Conservation (phyloP, 2,113 vertebrate genomes). For the Scomber japonicus region DNA sequence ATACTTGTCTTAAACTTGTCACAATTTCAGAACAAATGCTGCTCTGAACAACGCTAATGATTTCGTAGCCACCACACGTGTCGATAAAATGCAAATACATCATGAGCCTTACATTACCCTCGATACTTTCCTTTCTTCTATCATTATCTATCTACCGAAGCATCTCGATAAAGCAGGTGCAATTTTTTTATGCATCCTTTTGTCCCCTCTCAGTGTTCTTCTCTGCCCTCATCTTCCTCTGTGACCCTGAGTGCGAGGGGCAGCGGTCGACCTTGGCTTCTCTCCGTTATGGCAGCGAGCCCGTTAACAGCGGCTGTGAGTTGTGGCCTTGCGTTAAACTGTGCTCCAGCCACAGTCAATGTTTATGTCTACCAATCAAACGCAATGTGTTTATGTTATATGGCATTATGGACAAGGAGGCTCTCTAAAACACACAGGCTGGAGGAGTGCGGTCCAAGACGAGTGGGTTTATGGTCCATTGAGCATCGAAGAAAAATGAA, state of each 20-base stretch:
- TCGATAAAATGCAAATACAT: background rate
- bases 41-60: too few species aligned
- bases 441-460: slow-evolving; percentile 41
- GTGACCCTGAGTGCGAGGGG: slow-evolving; percentile 47
- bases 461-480: slow-evolving; percentile 64
- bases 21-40: too few species aligned
- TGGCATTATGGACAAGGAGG: slow-evolving; percentile 79
- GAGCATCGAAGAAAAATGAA: slow-evolving; percentile 57
- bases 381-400: slow-evolving; percentile 84
- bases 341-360: slow-evolving; percentile 78
- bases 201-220: background rate
- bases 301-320: slow-evolving; percentile 75
- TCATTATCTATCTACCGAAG: background rate
- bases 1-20: too few species aligned
- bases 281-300: slow-evolving; percentile 42
- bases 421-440: slow-evolving; percentile 68
- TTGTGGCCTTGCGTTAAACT: slow-evolving; percentile 83
- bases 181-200: background rate
- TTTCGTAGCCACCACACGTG: too few species aligned
- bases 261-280: slow-evolving; percentile 67
- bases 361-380: slow-evolving; percentile 87
- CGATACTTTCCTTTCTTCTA: background rate
- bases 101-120: background rate
- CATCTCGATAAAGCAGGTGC: slow-evolving; percentile 3
- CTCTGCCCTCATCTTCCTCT: slow-evolving; percentile 25